Percentiles rank a stretch among this genome's conserved stretches.
phyloP scores from a whole-genome alignment of 2,888 invertebrate species.

The Geotrupes spiniger region DNA sequence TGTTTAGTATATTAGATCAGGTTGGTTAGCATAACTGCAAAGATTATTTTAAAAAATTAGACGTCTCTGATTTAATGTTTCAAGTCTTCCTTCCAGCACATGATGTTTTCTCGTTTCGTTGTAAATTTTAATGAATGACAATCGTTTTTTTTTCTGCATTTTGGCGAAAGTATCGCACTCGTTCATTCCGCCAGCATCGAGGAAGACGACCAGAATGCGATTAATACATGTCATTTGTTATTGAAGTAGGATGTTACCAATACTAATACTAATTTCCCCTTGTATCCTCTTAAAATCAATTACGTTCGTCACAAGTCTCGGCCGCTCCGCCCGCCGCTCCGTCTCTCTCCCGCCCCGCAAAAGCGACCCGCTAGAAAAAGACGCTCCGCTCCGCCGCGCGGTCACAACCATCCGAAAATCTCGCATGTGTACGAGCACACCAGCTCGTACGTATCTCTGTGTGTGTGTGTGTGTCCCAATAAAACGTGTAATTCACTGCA shows the following conservation, averaged over 20 bases:
- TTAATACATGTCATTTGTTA: conserved; percentile 32
- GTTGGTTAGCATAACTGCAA: too few relatives aligned
- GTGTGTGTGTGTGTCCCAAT: conserved; percentile 34
- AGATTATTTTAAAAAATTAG: too few relatives aligned
- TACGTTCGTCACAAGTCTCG: conserved; percentile 10
- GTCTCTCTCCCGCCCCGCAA: conserved; percentile 7
- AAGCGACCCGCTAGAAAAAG: conserved; percentile 12
- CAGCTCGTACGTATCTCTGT: too few relatives aligned
- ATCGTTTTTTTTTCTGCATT: too few relatives aligned
- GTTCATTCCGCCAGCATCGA: conserved; percentile 1
- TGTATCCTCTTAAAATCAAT: conserved; percentile 28
- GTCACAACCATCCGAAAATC: conserved; percentile 15
- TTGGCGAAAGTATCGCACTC: too few relatives aligned
- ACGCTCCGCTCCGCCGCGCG: conserved; percentile 9
- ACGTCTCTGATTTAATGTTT: too few relatives aligned
- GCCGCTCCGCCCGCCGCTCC: conserved; percentile 10
- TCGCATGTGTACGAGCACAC: too few relatives aligned
- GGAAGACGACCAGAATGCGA: conserved; percentile 2
- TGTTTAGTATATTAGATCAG: too few relatives aligned
- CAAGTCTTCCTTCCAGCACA: too few relatives aligned
- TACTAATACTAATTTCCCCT: conserved; percentile 32
- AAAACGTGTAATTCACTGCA: conserved; percentile 42
- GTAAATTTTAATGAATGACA: too few relatives aligned
- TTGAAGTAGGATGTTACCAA: conserved; percentile 38
- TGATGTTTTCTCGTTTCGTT: too few relatives aligned